These are phyloP conservation scores for Menidia beryllina DNA, from an alignment of 2,113 vertebrate genomes.

Conservation along the genomic window DNA sequence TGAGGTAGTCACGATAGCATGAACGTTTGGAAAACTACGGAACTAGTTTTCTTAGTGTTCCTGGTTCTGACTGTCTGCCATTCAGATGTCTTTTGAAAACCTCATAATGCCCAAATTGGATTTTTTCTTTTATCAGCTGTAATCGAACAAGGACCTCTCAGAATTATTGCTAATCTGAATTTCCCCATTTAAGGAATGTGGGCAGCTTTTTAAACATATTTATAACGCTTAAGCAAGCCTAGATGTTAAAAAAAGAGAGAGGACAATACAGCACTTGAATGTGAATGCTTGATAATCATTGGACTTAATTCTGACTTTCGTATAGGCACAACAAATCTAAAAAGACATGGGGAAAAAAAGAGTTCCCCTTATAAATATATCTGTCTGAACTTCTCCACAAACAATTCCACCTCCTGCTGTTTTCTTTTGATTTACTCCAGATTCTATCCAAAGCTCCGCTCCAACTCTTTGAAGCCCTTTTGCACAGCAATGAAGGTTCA, in stretches of 20 bases:
- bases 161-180: too few relatives aligned
- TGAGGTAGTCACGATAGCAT: neutral
- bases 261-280: neutral
- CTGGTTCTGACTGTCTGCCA: neutral
- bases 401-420: neutral
- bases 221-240: neutral
- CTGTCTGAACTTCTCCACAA: neutral
- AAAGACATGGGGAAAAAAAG: too few relatives aligned
- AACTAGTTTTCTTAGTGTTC: too few relatives aligned
- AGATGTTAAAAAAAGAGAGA: neutral
- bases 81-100: neutral
- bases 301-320: neutral
- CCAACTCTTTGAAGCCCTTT: conserved; percentile 6
- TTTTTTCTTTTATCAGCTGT: neutral
- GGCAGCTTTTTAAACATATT: conserved; percentile 6
- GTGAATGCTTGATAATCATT: neutral
- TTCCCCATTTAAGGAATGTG: conserved; percentile 6
- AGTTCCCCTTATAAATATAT: neutral
- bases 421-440: conserved; percentile 3
- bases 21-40: too few relatives aligned
- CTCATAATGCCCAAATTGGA: conserved; percentile 6
- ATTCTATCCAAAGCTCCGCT: neutral
- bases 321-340: too few relatives aligned
- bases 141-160: too few relatives aligned
- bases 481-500: conserved; percentile 40